Conservation (phyloP, 2,888 invertebrate species). For the Nomada fucata region DNA sequence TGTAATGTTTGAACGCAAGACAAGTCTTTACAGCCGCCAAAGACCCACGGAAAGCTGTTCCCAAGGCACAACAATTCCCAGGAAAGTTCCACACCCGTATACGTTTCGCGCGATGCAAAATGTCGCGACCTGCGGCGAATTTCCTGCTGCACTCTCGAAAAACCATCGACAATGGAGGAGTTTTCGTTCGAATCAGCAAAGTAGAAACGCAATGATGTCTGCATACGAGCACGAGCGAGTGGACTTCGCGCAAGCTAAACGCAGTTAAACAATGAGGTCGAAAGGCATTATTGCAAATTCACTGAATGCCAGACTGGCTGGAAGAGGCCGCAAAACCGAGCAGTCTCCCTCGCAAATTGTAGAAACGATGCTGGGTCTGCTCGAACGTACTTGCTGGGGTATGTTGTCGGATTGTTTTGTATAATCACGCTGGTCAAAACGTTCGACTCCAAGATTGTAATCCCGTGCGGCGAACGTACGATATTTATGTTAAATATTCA, state of each 20-base stretch:
- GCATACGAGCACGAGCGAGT: neutral
- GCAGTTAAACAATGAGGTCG: slow-evolving; percentile 50
- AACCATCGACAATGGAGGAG: slow-evolving; percentile 18
- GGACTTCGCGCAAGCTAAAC: slow-evolving; percentile 24
- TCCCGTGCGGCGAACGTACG: no score
- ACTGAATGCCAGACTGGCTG: slow-evolving; percentile 56
- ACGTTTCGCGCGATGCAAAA: neutral
- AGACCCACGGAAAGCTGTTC: neutral
- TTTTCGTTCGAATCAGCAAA: slow-evolving; percentile 15
- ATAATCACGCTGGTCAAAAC: neutral
- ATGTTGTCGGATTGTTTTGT: neutral
- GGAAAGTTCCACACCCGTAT: slow-evolving; percentile 9
- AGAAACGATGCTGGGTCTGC: slow-evolving; percentile 35
- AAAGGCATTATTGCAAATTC: slow-evolving; percentile 69
- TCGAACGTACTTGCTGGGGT: neutral
- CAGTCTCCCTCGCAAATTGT: slow-evolving; percentile 49
- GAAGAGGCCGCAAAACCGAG: slow-evolving; percentile 51
- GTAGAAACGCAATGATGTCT: neutral
- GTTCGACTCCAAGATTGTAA: neutral
- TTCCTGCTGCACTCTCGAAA: slow-evolving; percentile 1
- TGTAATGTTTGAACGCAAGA: neutral
- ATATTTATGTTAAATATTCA: no score
- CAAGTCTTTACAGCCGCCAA: no score
- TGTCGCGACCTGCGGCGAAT: slow-evolving; percentile 24
- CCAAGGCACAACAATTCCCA: neutral